These are phyloP conservation scores for Platyscapa corneri DNA, from an alignment of 1,140 invertebrate genomes.

Conservation along the genomic window DNA sequence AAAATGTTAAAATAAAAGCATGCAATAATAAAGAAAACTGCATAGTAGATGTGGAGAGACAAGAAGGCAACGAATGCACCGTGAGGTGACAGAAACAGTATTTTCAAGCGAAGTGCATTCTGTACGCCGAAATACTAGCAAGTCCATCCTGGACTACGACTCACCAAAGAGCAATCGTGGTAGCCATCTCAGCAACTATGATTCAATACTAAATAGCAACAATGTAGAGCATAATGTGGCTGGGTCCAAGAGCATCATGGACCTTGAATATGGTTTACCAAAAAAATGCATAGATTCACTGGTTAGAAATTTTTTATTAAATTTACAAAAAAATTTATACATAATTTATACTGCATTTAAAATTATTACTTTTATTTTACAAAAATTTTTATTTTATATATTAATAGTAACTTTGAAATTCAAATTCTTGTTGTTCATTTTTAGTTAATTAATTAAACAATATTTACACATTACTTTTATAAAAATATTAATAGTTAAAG, in stretches of 20 bases:
- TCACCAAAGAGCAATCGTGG: slow-evolving; percentile 69
- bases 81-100: slow-evolving; percentile 79
- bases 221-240: slow-evolving; percentile 72
- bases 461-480: no score
- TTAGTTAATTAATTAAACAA: no score
- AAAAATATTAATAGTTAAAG: no score
- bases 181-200: slow-evolving; percentile 68
- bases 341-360: no score
- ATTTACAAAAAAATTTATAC: no score
- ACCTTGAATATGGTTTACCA: slow-evolving; percentile 71
- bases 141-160: slow-evolving; percentile 72
- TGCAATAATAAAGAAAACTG: not conserved
- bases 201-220: slow-evolving; percentile 73
- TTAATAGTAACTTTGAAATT: no score
- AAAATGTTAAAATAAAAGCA: not conserved
- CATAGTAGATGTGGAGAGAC: slow-evolving; percentile 72
- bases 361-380: no score
- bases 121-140: slow-evolving; percentile 72
- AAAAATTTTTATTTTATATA: no score
- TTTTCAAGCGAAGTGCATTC: slow-evolving; percentile 80
- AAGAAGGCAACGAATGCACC: slow-evolving; percentile 74
- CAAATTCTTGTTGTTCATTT: no score
- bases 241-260: slow-evolving; percentile 72
- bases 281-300: slow-evolving; percentile 73
- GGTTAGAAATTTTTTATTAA: slow-evolving; percentile 52